Evolutionary conservation across 2,888 invertebrate genomes (phyloP).

Genomic region (Drosophila subsilvestris): DNA sequence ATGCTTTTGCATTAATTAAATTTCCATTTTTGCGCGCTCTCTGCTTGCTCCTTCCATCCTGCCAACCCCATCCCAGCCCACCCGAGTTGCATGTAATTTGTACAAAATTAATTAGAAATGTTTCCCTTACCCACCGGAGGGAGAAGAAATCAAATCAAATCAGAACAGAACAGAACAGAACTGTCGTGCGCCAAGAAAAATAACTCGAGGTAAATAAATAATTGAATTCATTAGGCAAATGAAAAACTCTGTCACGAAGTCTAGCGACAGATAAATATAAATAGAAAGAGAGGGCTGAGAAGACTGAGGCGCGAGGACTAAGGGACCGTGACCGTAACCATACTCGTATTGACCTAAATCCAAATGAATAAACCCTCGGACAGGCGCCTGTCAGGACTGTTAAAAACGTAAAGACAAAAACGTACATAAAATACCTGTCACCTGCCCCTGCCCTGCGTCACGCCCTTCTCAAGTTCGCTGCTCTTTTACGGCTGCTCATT

Average conservation of each 20-base stretch:
- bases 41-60: not conserved
- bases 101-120: slow-evolving; percentile 77
- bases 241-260: slow-evolving; percentile 74
- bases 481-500: slow-evolving; percentile 72
- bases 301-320: not conserved
- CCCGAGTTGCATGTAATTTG: slow-evolving; percentile 64
- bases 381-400: slow-evolving; percentile 69
- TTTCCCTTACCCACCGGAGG: slow-evolving; percentile 51
- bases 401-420: slow-evolving; percentile 78
- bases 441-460: slow-evolving; percentile 49
- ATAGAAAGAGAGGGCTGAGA: slow-evolving; percentile 34
- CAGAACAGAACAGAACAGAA: slow-evolving; percentile 29
- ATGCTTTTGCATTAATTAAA: slow-evolving; percentile 80
- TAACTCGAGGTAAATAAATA: slow-evolving; percentile 81
- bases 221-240: slow-evolving; percentile 83
- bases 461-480: slow-evolving; percentile 71
- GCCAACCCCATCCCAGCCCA: not conserved
- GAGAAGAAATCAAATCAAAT: slow-evolving; percentile 56
- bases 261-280: slow-evolving; percentile 23
- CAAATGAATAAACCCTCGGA: slow-evolving; percentile 30
- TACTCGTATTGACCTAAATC: slow-evolving; percentile 73
- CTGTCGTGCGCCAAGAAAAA: slow-evolving; percentile 44
- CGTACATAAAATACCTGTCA: slow-evolving; percentile 59
- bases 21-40: slow-evolving; percentile 72
- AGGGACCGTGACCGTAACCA: slow-evolving; percentile 9